Percentiles rank a stretch among this genome's conserved stretches.
Evolutionary conservation across 2,113 vertebrate species (phyloP).

Genomic region (Donacobius atricapilla): DNA sequence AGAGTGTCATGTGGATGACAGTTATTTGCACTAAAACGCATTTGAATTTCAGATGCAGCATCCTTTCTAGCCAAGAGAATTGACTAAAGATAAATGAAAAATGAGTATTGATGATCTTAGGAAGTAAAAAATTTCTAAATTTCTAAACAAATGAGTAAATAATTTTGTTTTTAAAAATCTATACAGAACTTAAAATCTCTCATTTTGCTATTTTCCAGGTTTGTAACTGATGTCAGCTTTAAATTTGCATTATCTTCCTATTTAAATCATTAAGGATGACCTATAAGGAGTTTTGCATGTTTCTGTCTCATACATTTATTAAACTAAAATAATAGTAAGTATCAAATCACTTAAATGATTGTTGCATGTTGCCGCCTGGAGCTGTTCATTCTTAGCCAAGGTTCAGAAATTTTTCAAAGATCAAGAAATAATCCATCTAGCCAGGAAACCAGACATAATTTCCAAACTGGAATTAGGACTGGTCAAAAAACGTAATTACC

Average conservation of each 20-base stretch:
- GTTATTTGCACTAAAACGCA: neutral
- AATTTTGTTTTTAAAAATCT: neutral
- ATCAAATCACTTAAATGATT: neutral
- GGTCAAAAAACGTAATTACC: neutral
- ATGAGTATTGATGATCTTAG: neutral
- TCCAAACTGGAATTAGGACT: neutral
- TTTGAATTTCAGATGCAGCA: neutral
- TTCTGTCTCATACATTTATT: neutral
- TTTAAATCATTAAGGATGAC: neutral
- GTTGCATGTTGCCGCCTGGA: neutral
- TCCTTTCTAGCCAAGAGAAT: neutral
- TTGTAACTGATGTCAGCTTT: neutral
- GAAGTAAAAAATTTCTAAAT: neutral
- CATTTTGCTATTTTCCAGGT: neutral
- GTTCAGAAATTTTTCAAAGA: neutral
- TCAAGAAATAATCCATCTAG: neutral
- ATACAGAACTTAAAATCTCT: neutral
- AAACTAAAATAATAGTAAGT: neutral
- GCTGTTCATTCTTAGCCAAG: neutral
- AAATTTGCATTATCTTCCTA: neutral
- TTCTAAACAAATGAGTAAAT: neutral
- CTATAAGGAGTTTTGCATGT: neutral
- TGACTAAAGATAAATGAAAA: neutral
- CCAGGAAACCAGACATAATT: neutral
- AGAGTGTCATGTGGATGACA: neutral